phyloP scores from a whole-genome alignment of 1,140 invertebrate species.

The Diuraphis noxia region DNA sequence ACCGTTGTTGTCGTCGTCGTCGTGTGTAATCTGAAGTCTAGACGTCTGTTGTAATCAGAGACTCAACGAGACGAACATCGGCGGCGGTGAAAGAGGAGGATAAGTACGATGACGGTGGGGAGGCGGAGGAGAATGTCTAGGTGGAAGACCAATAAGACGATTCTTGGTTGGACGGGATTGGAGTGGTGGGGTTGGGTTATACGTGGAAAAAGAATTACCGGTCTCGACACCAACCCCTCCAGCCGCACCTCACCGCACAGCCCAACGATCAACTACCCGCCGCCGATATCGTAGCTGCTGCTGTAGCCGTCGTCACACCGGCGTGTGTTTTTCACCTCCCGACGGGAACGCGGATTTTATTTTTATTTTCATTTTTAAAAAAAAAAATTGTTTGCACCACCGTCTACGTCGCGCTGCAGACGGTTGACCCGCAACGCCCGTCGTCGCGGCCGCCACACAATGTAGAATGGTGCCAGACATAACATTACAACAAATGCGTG shows the following conservation, averaged over 20 bases:
- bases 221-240: neutral
- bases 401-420: neutral
- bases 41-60: conserved; percentile 53
- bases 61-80: conserved; percentile 30
- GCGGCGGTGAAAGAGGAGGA: neutral
- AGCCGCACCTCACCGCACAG: neutral
- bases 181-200: neutral
- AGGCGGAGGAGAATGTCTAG: neutral
- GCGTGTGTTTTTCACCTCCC: neutral
- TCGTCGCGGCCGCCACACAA: neutral
- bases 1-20: conserved; percentile 17
- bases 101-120: neutral
- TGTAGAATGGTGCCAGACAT: neutral
- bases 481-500: neutral
- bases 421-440: conserved; percentile 3
- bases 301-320: no score
- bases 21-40: conserved; percentile 52
- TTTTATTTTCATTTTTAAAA: neutral
- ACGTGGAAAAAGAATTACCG: conserved; percentile 31
- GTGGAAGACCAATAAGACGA: conserved; percentile 4
- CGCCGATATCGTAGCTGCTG: neutral
- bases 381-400: neutral
- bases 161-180: neutral
- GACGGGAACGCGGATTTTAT: neutral
- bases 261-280: neutral